Base-by-base conservation (phyloP, 2,888 invertebrate genomes). In the Prenolepis imparis region DNA sequence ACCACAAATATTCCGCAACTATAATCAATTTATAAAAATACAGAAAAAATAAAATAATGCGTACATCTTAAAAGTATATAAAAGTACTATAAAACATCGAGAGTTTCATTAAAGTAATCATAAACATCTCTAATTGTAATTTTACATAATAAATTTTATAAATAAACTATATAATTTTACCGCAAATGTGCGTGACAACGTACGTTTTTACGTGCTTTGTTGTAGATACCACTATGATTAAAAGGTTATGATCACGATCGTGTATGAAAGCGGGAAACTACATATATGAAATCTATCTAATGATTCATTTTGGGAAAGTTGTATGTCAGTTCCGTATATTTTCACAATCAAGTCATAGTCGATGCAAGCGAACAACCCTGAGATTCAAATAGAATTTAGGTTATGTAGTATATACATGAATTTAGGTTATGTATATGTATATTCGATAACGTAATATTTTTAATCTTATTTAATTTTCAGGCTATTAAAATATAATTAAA, bases 281-380 rank as follows among this genome's bases (percentile, higher is more conserved):
- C 36, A 61, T 48, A 28, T 28, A 28, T 21, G 32, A 64, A 66
- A 74, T 74, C 5, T 1, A 21, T 28, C 28, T 63, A 74, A 74
- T 32, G 39, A 73, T 64, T 63, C 12, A 18, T 55, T 75, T 41
- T 82, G 21, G 8, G 9, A 32, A 15, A 6, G 1, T 55, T 67
- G 36, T 39, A 44, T 77, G 44, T 57, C 44, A 75, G 57, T 82
- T 73, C 66, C 36, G 48, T 48, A 18, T 32, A 32, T 59, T 67
- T 66, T 28, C 28, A 28, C 28, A 28, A 28, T 28, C 28, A 66
- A 48, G 44, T 77, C 24, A 82, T 55, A 21, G 15, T 44, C 41
- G 21, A 41, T 24, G n/a, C 48, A 57, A 55, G 15, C 48, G 68
- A 24, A 18, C 66, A 55, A 18, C 39, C 21, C 12, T 81, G 21